These are phyloP conservation scores for Aproaerema taeniolella DNA, from an alignment of 2,888 invertebrate species.

Conservation along the genomic window DNA sequence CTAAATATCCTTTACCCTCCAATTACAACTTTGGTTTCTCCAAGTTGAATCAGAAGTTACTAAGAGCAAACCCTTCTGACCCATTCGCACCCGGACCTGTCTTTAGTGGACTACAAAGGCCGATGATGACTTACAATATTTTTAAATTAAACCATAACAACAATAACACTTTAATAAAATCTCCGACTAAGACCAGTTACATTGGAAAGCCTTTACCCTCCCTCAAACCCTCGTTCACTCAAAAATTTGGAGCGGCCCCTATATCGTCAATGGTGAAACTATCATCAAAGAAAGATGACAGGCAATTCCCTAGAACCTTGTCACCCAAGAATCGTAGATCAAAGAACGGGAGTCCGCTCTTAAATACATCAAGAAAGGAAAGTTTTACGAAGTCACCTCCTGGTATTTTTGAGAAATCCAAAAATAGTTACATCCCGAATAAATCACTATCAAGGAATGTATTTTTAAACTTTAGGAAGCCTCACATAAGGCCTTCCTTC, in stretches of 20 bases:
- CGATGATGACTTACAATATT: slow-evolving; percentile 62
- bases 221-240: slow-evolving; percentile 60
- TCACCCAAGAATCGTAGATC: slow-evolving; percentile 57
- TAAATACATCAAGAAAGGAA: slow-evolving; percentile 49
- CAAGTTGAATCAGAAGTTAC: slow-evolving; percentile 51
- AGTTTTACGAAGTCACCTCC: slow-evolving; percentile 46
- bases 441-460: slow-evolving; percentile 64
- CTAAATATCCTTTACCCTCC: slow-evolving; percentile 58
- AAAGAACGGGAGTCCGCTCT: slow-evolving; percentile 38
- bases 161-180: slow-evolving; percentile 61
- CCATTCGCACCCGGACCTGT: slow-evolving; percentile 73
- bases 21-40: slow-evolving; percentile 61
- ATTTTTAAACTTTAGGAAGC: slow-evolving; percentile 66
- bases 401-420: slow-evolving; percentile 63
- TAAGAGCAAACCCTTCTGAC: slow-evolving; percentile 57
- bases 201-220: slow-evolving; percentile 52
- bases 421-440: slow-evolving; percentile 64
- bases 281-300: slow-evolving; percentile 46
- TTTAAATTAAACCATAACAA: slow-evolving; percentile 68
- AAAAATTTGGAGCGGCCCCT: slow-evolving; percentile 68
- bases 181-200: slow-evolving; percentile 48
- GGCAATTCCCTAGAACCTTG: slow-evolving; percentile 39
- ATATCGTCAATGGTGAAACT: slow-evolving; percentile 46
- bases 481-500: slow-evolving; percentile 57
- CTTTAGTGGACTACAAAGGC: slow-evolving; percentile 65